Evolutionary conservation across 2,888 invertebrate genomes (phyloP), one percentile per base, ranked within the genome.

Genomic region (Erebia aethiops): DNA sequence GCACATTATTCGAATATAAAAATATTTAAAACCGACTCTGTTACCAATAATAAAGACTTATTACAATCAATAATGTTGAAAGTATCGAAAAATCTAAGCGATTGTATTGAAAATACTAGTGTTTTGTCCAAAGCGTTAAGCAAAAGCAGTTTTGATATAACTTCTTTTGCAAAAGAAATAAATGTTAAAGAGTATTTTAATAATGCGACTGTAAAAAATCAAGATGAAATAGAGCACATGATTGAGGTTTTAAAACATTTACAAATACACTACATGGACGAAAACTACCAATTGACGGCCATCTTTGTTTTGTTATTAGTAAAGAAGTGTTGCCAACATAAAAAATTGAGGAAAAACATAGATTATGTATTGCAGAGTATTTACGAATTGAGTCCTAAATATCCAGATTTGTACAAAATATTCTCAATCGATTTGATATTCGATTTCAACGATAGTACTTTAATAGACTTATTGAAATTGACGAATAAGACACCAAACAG

Each of bases 401-500:
- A 85, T 13, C 93, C 93, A 1, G 92, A 93, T 80, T 74, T 94
- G 18, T 92, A 87, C 73, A 87, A 90, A 80, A 75, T 93, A 72
- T 91, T 93, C 56, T 81, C 90, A 1, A 83, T 88, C 0, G 79
- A 88, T 16, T 82, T 78, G 11, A 83, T 94, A 71, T 93, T 93
- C 75, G 83, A 86, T 18, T 90, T 89, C 51, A 77, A 88, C 72
- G 83, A 89, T 26, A 81, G 79, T 62, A 76, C 73, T 5, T 52
- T 92, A 43, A 72, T 92, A 1, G 82, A 91, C 65, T 77, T 92
- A 58, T 75, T 92, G 0, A 89, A 85, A 49, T 79, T 92, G n/a
- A 87, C 84, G 67, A 84, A 87, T 2, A 92, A 88, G 81, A 85
- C 84, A 5, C 79, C 86, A 1, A 91, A 91, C 43, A 83, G 81